Percentiles rank a stretch among this genome's conserved stretches.
phyloP scores from a whole-genome alignment of 2,113 vertebrate genomes.

The Macaca nemestrina region DNA sequence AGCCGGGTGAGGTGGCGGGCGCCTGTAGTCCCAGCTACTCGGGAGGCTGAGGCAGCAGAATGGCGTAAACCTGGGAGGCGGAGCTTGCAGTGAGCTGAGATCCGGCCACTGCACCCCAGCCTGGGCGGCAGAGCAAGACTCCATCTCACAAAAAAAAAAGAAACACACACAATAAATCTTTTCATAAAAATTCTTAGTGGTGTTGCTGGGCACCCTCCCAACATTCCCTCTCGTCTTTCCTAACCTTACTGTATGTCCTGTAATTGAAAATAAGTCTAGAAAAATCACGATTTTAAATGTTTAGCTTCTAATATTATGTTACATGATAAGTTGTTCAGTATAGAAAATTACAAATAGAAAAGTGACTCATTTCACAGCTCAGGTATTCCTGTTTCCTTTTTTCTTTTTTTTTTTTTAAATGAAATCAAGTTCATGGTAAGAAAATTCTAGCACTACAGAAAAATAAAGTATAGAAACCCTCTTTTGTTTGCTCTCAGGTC shows the following conservation, averaged over 20 bases:
- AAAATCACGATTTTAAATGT: background rate
- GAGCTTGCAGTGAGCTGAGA: too few species aligned
- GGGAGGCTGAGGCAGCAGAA: too few species aligned
- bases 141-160: background rate
- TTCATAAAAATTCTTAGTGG: slow-evolving; percentile 36
- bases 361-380: background rate
- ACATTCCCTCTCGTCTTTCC: background rate
- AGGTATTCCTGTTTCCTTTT: background rate
- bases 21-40: too few species aligned
- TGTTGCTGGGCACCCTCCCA: background rate
- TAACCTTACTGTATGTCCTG: background rate
- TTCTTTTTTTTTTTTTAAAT: background rate
- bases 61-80: too few species aligned
- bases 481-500: background rate
- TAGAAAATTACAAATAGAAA: background rate
- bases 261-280: background rate
- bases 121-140: too few species aligned
- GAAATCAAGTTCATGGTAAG: background rate
- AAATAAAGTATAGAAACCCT: background rate
- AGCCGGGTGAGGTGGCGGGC: too few species aligned
- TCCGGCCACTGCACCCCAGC: too few species aligned
- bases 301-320: slow-evolving; percentile 15
- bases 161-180: slow-evolving; percentile 53
- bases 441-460: slow-evolving; percentile 19
- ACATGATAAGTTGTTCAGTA: background rate